A percentile compares a stretch with the other conserved stretches of the same genome.
Evolutionary conservation across 2,797 vertebrate species (phyloP).

Genomic region (Carduelis carduelis): DNA sequence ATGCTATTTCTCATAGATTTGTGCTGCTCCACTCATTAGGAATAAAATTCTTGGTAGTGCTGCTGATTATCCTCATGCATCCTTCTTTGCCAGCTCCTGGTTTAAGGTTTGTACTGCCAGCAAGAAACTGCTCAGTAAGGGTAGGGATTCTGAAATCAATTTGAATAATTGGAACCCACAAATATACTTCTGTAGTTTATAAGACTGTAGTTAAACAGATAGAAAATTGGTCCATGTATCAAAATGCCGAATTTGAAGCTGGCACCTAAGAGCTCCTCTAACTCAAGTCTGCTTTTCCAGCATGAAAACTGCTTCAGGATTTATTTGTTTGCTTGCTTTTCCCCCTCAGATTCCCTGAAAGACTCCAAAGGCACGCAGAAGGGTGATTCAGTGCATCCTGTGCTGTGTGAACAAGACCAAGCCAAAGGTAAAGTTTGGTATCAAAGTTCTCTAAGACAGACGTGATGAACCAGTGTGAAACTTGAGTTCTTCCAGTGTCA

Average conservation of each 20-base stretch:
- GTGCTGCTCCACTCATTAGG: background rate
- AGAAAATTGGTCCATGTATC: background rate
- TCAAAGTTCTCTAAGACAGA: background rate
- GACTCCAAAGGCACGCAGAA: slow-evolving; percentile 10
- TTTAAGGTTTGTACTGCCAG: background rate
- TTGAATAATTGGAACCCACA: background rate
- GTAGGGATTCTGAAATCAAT: background rate
- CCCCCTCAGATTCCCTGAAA: slow-evolving; percentile 61
- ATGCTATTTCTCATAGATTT: background rate
- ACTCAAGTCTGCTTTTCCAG: background rate
- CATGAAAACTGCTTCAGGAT: background rate
- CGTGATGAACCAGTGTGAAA: background rate
- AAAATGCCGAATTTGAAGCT: background rate
- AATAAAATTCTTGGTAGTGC: background rate
- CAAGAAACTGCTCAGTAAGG: background rate
- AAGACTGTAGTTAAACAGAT: background rate
- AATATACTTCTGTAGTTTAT: background rate
- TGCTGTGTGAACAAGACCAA: slow-evolving; percentile 50
- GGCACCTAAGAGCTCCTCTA: background rate
- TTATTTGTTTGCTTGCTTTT: slow-evolving; percentile 27
- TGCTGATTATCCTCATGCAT: background rate
- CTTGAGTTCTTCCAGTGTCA: background rate
- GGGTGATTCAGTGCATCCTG: slow-evolving; percentile 14
- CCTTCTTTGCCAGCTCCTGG: background rate
- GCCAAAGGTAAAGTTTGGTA: slow-evolving; percentile 57